These are phyloP conservation scores for Tinea semifulvella DNA, from an alignment of 2,888 invertebrate species.

Conservation along the genomic window DNA sequence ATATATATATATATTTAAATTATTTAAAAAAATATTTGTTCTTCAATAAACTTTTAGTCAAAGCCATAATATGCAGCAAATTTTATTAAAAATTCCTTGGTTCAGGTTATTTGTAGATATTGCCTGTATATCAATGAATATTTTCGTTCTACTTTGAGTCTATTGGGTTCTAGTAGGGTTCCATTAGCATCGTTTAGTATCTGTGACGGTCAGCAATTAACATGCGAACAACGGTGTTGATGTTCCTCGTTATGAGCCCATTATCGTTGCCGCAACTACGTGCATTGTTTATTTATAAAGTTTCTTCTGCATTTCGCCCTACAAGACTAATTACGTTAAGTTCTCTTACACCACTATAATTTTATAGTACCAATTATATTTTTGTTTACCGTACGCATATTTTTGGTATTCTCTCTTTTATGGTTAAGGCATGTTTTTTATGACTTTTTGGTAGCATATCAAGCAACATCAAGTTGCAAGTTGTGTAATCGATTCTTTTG, in stretches of 20 bases:
- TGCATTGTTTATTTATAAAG: conserved; percentile 36
- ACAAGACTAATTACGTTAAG: not conserved
- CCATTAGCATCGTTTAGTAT: conserved; percentile 26
- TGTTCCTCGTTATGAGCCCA: conserved; percentile 43
- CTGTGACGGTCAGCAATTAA: conserved; percentile 34
- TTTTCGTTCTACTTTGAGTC: too few species aligned
- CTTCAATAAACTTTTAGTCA: too few species aligned
- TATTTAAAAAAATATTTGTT: too few species aligned
- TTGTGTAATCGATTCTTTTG: conserved; percentile 1
- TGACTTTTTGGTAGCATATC: not conserved
- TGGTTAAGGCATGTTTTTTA: not conserved
- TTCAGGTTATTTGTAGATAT: too few species aligned
- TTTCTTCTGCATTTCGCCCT: conserved; percentile 17
- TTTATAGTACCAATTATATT: conserved; percentile 5
- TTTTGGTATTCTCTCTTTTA: not conserved
- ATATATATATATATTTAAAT: too few species aligned
- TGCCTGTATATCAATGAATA: too few species aligned
- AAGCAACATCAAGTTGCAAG: not conserved
- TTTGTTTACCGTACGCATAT: conserved; percentile 8
- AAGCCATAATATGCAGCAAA: too few species aligned
- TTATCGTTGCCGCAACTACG: conserved; percentile 44
- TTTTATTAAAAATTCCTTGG: too few species aligned
- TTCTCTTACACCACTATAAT: not conserved
- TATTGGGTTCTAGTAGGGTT: conserved; percentile 1
- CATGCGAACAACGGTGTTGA: conserved; percentile 31